Evolutionary conservation across 2,113 vertebrate genomes (phyloP).

Genomic region (Cygnus atratus): DNA sequence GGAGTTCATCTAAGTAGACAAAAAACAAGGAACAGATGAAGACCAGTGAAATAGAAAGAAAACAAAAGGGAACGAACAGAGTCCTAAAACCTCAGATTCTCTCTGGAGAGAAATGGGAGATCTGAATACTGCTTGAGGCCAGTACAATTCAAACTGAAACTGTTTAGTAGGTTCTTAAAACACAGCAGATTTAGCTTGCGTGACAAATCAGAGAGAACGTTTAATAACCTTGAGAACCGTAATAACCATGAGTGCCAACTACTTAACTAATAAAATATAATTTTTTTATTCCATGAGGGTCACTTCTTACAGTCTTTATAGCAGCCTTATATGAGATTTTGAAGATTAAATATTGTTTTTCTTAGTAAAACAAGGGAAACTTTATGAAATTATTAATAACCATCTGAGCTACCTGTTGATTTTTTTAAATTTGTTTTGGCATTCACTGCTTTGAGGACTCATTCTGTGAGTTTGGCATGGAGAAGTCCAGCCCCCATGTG

Average conservation of each 20-base stretch:
- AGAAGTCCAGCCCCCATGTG: not conserved
- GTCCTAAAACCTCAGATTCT: not conserved
- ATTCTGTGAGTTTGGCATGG: not conserved
- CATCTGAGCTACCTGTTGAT: not conserved
- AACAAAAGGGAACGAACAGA: not conserved
- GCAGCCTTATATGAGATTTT: not conserved
- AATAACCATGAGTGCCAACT: not conserved
- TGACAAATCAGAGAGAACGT: constrained; percentile 1
- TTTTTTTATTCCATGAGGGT: not conserved
- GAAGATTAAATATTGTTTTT: not conserved
- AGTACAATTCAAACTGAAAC: not conserved
- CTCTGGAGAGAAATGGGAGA: not conserved
- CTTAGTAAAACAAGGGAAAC: not conserved
- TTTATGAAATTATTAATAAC: not conserved
- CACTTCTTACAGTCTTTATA: not conserved
- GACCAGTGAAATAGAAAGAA: not conserved
- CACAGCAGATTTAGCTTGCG: not conserved
- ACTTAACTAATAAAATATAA: not conserved
- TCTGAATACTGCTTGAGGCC: not conserved
- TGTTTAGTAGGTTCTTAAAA: not conserved
- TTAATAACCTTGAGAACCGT: not conserved
- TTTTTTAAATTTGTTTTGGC: not conserved
- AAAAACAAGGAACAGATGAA: not conserved
- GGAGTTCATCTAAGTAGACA: not conserved
- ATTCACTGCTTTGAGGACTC: not conserved